phyloP scores from a whole-genome alignment of 2,113 vertebrate genomes.

The Cinclus mexicanus region DNA sequence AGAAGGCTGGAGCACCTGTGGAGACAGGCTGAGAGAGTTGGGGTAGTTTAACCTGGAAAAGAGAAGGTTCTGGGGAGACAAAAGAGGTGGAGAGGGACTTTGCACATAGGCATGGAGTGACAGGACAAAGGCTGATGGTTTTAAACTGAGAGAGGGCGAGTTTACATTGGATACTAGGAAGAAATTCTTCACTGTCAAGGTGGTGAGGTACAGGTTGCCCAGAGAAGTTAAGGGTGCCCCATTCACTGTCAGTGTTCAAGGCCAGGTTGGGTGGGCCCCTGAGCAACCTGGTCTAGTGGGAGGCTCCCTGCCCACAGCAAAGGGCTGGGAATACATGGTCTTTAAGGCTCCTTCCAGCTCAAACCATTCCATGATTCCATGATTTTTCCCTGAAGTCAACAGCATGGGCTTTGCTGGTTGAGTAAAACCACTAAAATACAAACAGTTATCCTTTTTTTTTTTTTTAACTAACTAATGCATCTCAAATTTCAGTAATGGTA shows the following conservation, averaged over 20 bases:
- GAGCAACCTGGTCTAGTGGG: neutral
- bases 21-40: neutral
- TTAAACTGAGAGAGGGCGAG: neutral
- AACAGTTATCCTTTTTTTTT: neutral
- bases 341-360: neutral
- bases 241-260: neutral
- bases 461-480: neutral
- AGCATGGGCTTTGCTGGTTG: neutral
- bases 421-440: neutral
- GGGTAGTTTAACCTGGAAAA: neutral
- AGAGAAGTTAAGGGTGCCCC: neutral
- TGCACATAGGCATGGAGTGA: no score
- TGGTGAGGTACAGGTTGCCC: neutral
- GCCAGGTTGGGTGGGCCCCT: neutral
- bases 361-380: neutral
- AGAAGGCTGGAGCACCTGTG: neutral
- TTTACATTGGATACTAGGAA: neutral
- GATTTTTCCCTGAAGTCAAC: neutral
- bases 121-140: neutral
- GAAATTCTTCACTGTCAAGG: neutral
- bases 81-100: neutral
- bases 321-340: neutral
- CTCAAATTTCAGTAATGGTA: neutral
- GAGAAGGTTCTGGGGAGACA: neutral
- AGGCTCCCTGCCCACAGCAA: neutral